Conservation (phyloP, 2,113 vertebrate genomes). For the Sprattus sprattus region DNA sequence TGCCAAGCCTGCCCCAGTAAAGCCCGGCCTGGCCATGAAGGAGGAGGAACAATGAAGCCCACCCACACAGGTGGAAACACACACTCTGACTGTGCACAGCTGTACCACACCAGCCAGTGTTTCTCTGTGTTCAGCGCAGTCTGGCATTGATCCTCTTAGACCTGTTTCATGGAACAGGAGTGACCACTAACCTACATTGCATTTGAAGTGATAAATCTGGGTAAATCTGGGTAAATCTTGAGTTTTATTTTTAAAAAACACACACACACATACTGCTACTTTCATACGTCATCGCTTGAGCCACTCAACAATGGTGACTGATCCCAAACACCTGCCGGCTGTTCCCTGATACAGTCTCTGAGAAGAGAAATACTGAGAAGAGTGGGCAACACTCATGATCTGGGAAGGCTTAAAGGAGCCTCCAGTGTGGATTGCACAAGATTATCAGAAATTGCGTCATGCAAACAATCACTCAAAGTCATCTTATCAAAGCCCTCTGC, state of each 20-base stretch:
- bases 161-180: background rate
- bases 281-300: background rate
- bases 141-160: background rate
- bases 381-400: background rate
- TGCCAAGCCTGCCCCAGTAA: too few species aligned
- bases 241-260: background rate
- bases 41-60: too few species aligned
- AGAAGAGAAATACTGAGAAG: background rate
- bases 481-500: background rate
- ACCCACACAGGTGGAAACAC: too few species aligned
- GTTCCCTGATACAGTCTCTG: background rate
- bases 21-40: too few species aligned
- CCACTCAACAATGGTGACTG: too few species aligned
- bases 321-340: background rate
- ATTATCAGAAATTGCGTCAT: slow-evolving; percentile 1
- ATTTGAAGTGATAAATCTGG: background rate
- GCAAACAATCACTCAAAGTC: background rate
- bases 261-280: background rate
- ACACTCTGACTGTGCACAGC: too few species aligned
- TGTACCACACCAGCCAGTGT: too few species aligned
- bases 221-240: too few species aligned
- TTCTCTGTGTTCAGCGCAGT: too few species aligned
- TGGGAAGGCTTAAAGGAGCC: background rate
- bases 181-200: background rate
- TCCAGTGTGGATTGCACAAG: background rate